Conservation (phyloP, 2,113 vertebrate genomes). For the Proteles cristata region DNA sequence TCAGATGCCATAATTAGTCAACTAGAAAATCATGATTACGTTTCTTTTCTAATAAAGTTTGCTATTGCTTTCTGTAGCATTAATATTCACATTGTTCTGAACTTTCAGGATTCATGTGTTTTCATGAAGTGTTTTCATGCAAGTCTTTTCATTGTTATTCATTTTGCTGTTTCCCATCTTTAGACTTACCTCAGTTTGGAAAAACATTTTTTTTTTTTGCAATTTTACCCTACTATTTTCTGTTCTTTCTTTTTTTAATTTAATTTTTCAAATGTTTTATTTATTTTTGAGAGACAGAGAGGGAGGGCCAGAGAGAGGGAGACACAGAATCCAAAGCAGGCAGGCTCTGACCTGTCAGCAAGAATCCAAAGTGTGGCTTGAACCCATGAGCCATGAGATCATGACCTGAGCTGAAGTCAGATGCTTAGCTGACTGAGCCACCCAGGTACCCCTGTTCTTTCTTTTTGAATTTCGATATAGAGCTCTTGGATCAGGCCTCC, state of each 20-base stretch:
- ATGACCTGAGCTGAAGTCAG: too few species aligned
- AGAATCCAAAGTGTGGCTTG: too few species aligned
- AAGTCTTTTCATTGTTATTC: not conserved
- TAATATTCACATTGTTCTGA: not conserved
- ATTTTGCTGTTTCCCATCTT: not conserved
- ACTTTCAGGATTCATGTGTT: not conserved
- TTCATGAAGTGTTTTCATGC: not conserved
- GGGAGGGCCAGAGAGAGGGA: too few species aligned
- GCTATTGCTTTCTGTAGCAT: not conserved
- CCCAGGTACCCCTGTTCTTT: not conserved
- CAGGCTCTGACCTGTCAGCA: too few species aligned
- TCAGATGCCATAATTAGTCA: not conserved
- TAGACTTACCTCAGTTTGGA: not conserved
- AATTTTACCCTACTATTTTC: not conserved
- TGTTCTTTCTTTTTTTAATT: not conserved
- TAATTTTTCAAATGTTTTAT: too few species aligned
- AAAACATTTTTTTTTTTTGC: not conserved
- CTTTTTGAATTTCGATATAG: not conserved
- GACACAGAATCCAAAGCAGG: too few species aligned
- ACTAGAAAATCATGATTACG: not conserved
- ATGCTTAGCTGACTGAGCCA: too few species aligned
- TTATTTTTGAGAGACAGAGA: too few species aligned
- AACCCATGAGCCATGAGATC: too few species aligned
- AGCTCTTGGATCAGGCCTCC: not conserved
- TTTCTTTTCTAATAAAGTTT: conserved; percentile 12